Conservation (phyloP, 2,113 vertebrate genomes). For the Ancistrus triradiatus region DNA sequence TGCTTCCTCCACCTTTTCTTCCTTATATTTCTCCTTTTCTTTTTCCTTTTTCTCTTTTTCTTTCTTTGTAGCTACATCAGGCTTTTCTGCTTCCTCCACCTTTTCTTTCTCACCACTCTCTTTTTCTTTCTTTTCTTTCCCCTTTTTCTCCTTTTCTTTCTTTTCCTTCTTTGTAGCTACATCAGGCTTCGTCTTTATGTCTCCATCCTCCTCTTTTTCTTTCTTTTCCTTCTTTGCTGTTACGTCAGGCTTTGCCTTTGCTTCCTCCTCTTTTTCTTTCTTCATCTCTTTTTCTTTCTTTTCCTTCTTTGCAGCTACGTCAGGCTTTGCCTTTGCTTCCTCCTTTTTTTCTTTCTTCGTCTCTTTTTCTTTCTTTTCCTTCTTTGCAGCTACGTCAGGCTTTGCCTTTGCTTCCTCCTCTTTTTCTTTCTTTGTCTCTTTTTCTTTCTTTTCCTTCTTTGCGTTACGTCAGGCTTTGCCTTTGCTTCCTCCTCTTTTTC, state of each 20-base stretch:
- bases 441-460: constrained; percentile 23
- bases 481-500: constrained; percentile 7
- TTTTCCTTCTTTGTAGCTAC: background rate
- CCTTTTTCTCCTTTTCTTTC: background rate
- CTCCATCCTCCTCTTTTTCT: constrained; percentile 11
- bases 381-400: background rate
- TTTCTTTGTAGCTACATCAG: background rate
- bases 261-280: background rate
- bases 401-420: constrained; percentile 2
- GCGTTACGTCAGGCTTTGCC: background rate
- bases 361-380: background rate
- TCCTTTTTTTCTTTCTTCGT: background rate
- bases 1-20: background rate
- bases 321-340: background rate
- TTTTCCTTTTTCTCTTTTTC: background rate
- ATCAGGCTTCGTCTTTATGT: background rate
- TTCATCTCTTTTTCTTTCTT: constrained; percentile 14
- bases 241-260: background rate
- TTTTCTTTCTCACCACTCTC: background rate
- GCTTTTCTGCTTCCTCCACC: background rate
- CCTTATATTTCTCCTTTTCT: background rate
- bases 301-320: constrained; percentile 11
- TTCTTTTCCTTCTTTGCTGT: constrained; percentile 19
- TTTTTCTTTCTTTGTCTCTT: background rate
- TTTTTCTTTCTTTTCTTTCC: background rate